Conservation (phyloP, 2,797 vertebrate species). For the Leuciscus waleckii region DNA sequence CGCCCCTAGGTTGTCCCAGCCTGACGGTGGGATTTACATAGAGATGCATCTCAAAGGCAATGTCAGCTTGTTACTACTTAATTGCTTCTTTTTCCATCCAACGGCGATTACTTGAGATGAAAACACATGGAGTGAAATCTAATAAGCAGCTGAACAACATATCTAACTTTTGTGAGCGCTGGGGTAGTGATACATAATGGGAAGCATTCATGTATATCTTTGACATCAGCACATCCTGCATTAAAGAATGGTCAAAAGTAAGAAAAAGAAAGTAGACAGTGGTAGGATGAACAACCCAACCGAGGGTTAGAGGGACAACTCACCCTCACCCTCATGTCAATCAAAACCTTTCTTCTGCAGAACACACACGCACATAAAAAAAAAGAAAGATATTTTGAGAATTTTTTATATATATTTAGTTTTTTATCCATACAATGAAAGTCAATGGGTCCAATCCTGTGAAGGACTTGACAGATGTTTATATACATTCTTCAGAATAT, state of each 20-base stretch:
- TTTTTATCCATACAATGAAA: neutral
- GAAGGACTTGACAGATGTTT: neutral
- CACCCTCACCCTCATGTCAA: neutral
- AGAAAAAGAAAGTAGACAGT: neutral
- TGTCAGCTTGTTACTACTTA: slow-evolving; percentile 34
- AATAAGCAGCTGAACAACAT: neutral
- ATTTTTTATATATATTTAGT: neutral
- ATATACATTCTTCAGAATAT: neutral
- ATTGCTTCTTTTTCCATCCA: slow-evolving; percentile 37
- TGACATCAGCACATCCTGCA: neutral
- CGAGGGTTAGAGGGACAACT: neutral
- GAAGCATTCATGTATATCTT: neutral
- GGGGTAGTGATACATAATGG: neutral
- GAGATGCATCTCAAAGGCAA: slow-evolving; percentile 34
- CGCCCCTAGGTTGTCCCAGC: slow-evolving; percentile 34
- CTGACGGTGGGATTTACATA: slow-evolving; percentile 46
- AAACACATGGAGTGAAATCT: slow-evolving; percentile 42
- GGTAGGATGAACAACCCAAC: neutral
- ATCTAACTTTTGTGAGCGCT: neutral
- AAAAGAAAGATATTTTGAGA: too few relatives aligned
- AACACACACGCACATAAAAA: neutral
- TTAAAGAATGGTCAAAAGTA: neutral
- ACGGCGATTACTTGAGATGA: slow-evolving; percentile 1
- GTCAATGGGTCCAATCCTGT: neutral
- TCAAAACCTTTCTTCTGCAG: neutral